Evolutionary conservation across 2,797 vertebrate genomes (phyloP).

Genomic region (Lycodopsis pacificus): DNA sequence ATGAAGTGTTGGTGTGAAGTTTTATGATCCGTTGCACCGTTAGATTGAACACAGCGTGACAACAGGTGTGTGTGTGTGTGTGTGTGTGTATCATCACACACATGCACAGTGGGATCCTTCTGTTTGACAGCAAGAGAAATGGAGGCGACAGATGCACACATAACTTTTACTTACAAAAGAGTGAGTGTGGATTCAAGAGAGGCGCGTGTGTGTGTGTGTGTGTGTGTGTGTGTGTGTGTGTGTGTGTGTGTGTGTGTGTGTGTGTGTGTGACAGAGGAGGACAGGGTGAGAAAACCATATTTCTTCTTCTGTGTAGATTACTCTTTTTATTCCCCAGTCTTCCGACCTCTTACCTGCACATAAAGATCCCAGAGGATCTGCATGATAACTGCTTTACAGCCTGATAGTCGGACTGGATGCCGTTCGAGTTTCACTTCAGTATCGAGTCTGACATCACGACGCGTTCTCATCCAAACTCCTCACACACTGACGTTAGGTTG

Average conservation of each 20-base stretch:
- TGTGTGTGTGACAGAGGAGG: neutral
- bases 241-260: slow-evolving; percentile 3
- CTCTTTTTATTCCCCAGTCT: neutral
- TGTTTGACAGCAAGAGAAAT: slow-evolving; percentile 63
- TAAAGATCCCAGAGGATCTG: neutral
- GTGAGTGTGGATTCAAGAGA: slow-evolving; percentile 18
- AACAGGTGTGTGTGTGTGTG: slow-evolving; percentile 66
- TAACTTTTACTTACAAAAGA: slow-evolving; percentile 50
- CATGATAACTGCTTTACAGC: neutral
- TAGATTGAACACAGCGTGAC: slow-evolving; percentile 36
- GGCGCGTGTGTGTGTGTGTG: neutral
- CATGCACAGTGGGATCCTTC: slow-evolving; percentile 41
- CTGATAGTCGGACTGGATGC: neutral
- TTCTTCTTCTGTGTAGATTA: no score
- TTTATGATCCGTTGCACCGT: neutral
- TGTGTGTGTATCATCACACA: slow-evolving; percentile 53
- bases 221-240: slow-evolving; percentile 9
- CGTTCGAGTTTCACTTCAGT: neutral
- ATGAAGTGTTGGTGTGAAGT: neutral
- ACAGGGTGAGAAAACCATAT: neutral
- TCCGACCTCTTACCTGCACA: neutral
- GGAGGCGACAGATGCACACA: slow-evolving; percentile 66
- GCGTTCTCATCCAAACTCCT: no score
- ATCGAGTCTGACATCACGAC: neutral
- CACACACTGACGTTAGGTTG: no score